phyloP scores from a whole-genome alignment of 2,113 vertebrate genomes.

The Ellobius talpinus region DNA sequence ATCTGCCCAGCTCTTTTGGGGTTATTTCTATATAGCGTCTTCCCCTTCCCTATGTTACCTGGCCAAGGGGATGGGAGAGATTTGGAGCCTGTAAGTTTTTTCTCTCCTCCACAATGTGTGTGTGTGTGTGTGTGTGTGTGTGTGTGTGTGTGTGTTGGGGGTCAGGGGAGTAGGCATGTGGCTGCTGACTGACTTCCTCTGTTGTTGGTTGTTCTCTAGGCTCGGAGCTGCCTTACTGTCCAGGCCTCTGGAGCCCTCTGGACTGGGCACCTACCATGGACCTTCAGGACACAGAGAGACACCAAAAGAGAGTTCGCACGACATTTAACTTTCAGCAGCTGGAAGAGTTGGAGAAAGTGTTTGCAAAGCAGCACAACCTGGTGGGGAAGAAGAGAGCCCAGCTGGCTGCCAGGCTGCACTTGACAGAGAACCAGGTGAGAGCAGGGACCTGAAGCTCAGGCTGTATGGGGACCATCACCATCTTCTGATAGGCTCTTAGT shows the following conservation, averaged over 20 bases:
- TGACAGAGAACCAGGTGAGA: constrained; percentile 89
- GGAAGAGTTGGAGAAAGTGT: constrained; percentile 87
- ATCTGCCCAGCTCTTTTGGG: neutral
- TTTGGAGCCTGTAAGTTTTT: neutral
- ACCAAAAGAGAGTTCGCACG: constrained; percentile 86
- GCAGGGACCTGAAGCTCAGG: rapidly evolving
- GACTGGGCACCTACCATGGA: neutral
- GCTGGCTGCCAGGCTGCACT: constrained; percentile 87
- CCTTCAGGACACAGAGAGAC: constrained; percentile 75
- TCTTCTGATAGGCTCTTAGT: neutral
- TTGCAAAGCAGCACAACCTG: constrained; percentile 90
- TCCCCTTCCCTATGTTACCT: neutral
- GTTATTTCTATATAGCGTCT: neutral
- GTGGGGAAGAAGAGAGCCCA: constrained; percentile 88
- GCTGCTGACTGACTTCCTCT: constrained; percentile 24
- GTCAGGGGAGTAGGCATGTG: neutral
- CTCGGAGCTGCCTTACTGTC: constrained; percentile 76
- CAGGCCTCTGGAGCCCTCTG: neutral
- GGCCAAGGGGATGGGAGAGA: neutral
- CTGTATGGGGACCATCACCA: rapidly evolving
- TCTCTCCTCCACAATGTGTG: neutral
- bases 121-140: neutral
- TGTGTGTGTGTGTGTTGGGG: no score
- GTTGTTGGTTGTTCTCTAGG: constrained; percentile 74
- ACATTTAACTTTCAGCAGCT: constrained; percentile 90